These are phyloP conservation scores for Rhopalosiphum padi DNA, from an alignment of 1,140 invertebrate species.

Conservation along the genomic window DNA sequence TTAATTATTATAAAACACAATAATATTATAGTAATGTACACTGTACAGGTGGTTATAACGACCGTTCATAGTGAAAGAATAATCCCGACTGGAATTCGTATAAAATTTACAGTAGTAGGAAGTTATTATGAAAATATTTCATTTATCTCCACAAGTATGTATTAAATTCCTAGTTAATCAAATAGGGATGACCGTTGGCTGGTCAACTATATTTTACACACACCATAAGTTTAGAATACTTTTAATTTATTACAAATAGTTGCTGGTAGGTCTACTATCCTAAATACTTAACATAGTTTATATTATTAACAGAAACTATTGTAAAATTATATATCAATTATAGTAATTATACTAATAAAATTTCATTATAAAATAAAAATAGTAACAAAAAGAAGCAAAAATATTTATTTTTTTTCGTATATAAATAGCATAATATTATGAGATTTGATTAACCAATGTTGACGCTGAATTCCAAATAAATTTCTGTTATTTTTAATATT, in stretches of 20 bases:
- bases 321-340: not conserved
- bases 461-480: not conserved
- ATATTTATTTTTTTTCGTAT: not conserved
- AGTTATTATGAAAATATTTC: not conserved
- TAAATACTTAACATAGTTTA: not conserved
- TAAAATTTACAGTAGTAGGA: not conserved
- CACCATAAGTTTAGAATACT: not conserved
- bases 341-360: not conserved
- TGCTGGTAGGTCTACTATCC: not conserved
- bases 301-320: not conserved
- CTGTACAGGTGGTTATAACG: not conserved
- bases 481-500: not conserved
- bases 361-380: not conserved
- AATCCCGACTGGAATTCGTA: not conserved
- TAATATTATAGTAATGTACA: not conserved
- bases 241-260: not conserved
- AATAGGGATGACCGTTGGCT: not conserved
- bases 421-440: not conserved
- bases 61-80: not conserved
- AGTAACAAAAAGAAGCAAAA: not conserved
- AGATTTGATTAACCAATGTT: not conserved
- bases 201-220: not conserved
- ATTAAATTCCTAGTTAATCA: slow-evolving; percentile 8
- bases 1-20: not conserved
- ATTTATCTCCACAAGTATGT: not conserved